Conservation (phyloP, 2,888 invertebrate genomes). For the Saturnia japonica region DNA sequence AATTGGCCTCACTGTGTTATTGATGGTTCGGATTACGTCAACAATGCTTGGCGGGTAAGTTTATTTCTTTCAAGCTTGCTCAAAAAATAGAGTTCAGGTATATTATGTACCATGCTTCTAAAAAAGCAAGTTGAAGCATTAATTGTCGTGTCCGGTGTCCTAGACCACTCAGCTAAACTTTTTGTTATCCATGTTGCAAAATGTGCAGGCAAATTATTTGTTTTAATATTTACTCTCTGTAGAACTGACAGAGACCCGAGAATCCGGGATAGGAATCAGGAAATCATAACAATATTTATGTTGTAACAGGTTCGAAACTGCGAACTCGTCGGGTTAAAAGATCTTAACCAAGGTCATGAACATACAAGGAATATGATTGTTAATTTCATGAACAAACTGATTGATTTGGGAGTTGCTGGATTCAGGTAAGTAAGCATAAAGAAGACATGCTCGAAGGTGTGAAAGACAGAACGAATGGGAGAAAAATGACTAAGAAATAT, state of each 20-base stretch:
- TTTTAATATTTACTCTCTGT: neutral
- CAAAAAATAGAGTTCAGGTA: no score
- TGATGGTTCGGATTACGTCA: slow-evolving; percentile 84
- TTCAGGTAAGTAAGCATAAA: slow-evolving; percentile 79
- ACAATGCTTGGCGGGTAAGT: slow-evolving; percentile 82
- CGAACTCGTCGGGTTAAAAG: slow-evolving; percentile 88
- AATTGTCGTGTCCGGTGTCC: no score
- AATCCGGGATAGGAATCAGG: neutral
- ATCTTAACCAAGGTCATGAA: slow-evolving; percentile 86
- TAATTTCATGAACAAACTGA: slow-evolving; percentile 84
- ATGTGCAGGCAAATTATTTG: neutral
- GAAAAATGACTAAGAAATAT: neutral
- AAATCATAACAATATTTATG: slow-evolving; percentile 2
- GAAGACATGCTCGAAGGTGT: neutral
- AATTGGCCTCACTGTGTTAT: slow-evolving; percentile 84
- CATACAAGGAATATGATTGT: slow-evolving; percentile 86
- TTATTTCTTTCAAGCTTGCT: neutral
- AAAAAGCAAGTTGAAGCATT: neutral
- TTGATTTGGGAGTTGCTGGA: slow-evolving; percentile 88
- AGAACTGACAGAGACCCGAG: neutral
- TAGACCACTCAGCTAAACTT: no score
- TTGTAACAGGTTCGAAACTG: slow-evolving; percentile 85
- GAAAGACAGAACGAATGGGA: neutral
- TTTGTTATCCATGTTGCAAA: neutral
- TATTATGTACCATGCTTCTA: neutral